phyloP scores from a whole-genome alignment of 2,113 vertebrate species.

The crab-eating macaque (Macaca fascicularis) region DNA sequence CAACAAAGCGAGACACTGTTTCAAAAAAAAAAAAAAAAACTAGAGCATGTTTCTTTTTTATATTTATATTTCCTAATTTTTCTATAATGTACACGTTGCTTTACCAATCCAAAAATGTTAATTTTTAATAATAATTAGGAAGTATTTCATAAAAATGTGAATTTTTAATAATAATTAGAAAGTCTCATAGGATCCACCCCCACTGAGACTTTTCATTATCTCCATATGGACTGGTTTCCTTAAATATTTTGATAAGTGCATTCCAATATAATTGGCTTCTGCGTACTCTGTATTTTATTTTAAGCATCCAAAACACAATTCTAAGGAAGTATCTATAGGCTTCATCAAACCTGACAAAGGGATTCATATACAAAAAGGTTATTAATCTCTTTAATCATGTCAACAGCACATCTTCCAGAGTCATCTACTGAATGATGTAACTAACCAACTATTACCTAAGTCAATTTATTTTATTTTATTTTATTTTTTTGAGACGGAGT shows the following conservation, averaged over 20 bases:
- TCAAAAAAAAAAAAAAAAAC: too few relatives aligned
- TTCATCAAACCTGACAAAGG: constrained; percentile 1
- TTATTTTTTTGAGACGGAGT: too few relatives aligned
- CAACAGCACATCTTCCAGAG: background rate
- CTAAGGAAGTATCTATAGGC: background rate
- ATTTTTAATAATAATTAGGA: constrained; percentile 22
- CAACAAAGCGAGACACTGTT: too few relatives aligned
- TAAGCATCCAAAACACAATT: constrained; percentile 19
- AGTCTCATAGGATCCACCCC: background rate
- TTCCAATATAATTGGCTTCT: background rate
- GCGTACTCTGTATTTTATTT: constrained; percentile 12
- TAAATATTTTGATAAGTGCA: constrained; percentile 36
- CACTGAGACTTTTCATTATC: background rate
- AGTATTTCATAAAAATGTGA: background rate
- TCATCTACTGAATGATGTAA: background rate
- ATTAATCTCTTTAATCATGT: background rate
- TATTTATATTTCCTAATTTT: background rate
- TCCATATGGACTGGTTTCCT: background rate
- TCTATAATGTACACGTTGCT: background rate
- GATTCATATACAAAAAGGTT: constrained; percentile 7
- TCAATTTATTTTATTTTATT: background rate
- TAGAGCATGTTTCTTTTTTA: background rate
- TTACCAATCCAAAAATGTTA: constrained; percentile 3
- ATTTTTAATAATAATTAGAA: constrained; percentile 24
- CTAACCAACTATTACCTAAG: background rate